Evolutionary conservation across 2,113 vertebrate genomes (phyloP).

Genomic region (Riparia riparia): DNA sequence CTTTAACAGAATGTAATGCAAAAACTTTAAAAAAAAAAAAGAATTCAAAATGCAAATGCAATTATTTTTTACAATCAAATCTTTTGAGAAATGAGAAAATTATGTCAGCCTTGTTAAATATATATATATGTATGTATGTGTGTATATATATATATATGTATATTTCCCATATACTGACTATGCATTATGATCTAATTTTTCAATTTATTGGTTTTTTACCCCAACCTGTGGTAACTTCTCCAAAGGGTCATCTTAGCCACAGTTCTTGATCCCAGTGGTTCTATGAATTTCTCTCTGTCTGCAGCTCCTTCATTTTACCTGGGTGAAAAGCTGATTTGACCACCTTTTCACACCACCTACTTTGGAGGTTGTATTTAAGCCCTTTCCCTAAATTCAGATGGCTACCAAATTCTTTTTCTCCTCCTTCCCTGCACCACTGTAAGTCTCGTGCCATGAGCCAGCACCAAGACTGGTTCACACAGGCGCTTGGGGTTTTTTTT

Average conservation of each 20-base stretch:
- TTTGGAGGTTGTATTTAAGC: neutral
- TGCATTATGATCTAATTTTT: neutral
- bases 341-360: neutral
- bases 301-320: neutral
- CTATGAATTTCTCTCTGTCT: neutral
- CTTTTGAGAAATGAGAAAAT: neutral
- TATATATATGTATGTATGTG: too few species aligned
- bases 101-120: neutral
- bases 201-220: neutral
- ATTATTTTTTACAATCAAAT: neutral
- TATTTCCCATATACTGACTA: neutral
- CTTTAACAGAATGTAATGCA: neutral
- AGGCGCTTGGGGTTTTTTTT: neutral
- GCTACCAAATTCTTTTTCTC: neutral
- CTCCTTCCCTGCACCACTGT: neutral
- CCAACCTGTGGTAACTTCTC: neutral
- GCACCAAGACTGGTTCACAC: neutral
- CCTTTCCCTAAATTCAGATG: neutral
- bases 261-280: neutral
- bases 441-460: accelerated
- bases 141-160: too few species aligned
- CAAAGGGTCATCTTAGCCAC: neutral
- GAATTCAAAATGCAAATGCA: neutral
- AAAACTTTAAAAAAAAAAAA: neutral
- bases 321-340: neutral